Evolutionary conservation across 2,888 invertebrate genomes (phyloP).

Genomic region (Tipula vernalis): DNA sequence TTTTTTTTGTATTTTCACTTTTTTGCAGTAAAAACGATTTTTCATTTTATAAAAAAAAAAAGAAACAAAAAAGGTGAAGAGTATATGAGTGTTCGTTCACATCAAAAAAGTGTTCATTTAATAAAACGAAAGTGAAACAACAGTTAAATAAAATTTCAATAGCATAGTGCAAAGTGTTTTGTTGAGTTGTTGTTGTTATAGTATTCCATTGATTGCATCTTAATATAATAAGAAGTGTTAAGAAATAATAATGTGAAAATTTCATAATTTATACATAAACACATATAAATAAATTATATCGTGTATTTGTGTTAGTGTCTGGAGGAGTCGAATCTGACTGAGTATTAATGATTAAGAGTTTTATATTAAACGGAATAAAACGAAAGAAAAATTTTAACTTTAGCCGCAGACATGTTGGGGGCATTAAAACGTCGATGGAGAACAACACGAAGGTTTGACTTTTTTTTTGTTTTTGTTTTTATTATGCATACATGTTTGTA

Average conservation of each 20-base stretch:
- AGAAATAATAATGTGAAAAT: background rate
- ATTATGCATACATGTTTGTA: background rate
- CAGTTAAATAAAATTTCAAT: background rate
- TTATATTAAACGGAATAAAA: background rate
- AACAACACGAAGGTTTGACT: constrained; percentile 1
- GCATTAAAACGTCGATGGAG: constrained; percentile 7
- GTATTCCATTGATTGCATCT: background rate
- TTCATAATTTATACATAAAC: background rate
- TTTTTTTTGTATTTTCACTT: background rate
- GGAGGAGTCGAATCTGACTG: background rate
- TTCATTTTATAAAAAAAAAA: background rate
- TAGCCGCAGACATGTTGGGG: background rate
- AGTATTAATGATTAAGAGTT: background rate
- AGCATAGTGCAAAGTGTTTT: background rate
- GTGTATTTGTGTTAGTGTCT: background rate
- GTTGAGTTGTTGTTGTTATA: background rate
- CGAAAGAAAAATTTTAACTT: background rate
- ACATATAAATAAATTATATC: background rate
- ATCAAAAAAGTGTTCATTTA: background rate
- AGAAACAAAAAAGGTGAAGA: background rate
- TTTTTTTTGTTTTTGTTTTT: background rate
- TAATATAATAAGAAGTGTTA: background rate
- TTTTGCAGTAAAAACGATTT: background rate
- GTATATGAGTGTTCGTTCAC: background rate
- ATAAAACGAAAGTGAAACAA: background rate